A percentile compares a stretch with the other conserved stretches of the same genome.
These are phyloP conservation scores for Drosophila maculinotata DNA, from an alignment of 2,888 invertebrate genomes.

Conservation along the genomic window DNA sequence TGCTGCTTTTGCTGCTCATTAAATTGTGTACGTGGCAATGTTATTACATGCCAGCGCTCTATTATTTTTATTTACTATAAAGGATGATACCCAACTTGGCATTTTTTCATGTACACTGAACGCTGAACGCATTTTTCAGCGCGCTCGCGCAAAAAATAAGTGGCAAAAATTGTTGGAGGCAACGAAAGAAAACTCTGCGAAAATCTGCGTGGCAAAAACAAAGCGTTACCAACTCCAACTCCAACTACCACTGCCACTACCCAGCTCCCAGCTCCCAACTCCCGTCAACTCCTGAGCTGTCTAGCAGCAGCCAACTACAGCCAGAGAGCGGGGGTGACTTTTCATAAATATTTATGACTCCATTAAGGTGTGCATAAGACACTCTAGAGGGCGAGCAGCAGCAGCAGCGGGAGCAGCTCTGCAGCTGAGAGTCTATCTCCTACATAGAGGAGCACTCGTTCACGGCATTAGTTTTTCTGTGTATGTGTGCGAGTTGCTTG, in stretches of 20 bases:
- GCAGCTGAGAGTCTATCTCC: slow-evolving; percentile 33
- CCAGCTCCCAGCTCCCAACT: neutral
- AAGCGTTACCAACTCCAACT: slow-evolving; percentile 44
- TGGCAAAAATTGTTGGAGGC: slow-evolving; percentile 60
- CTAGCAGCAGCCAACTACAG: slow-evolving; percentile 42
- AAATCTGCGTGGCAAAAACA: slow-evolving; percentile 58
- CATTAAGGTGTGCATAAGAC: slow-evolving; percentile 84
- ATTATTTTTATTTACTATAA: slow-evolving; percentile 63
- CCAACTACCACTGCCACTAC: too few species aligned
- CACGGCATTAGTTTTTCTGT: slow-evolving; percentile 50
- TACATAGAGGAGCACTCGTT: slow-evolving; percentile 35
- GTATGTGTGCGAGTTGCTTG: slow-evolving; percentile 13
- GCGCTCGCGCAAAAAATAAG: slow-evolving; percentile 64
- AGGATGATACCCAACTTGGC: slow-evolving; percentile 21
- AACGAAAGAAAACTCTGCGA: slow-evolving; percentile 37
- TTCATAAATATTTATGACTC: slow-evolving; percentile 85
- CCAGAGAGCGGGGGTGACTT: slow-evolving; percentile 64
- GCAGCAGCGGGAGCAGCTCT: slow-evolving; percentile 13
- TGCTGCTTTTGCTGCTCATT: slow-evolving; percentile 33
- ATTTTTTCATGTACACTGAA: slow-evolving; percentile 9
- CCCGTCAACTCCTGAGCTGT: slow-evolving; percentile 9
- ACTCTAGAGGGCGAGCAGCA: slow-evolving; percentile 63
- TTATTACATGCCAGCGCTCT: slow-evolving; percentile 46
- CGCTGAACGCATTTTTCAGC: slow-evolving; percentile 40
- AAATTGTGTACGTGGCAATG: slow-evolving; percentile 47